Base-by-base conservation (phyloP, 2,888 invertebrate genomes). In the Drosophila anomalata region DNA sequence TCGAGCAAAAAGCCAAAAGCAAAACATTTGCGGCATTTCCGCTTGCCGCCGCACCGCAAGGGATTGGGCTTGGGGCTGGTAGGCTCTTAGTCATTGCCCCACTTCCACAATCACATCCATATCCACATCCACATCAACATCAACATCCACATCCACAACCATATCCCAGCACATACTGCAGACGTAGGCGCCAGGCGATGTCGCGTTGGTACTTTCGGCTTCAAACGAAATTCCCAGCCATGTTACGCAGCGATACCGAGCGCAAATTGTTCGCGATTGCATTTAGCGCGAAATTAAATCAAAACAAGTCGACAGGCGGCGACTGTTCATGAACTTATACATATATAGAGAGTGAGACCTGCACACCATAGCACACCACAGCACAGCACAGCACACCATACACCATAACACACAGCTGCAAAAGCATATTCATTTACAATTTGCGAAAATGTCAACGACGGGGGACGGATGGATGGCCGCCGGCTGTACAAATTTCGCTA, bases 401-500 rank as follows among this genome's bases (percentile, higher is more conserved):
- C 52, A 46, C 54, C 47, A 65, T 54, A 71, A 58, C 63, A 26
- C 26, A 78, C 76, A 80, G 57, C 63, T 71, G 75, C 55, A 65
- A 48, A 69, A 70, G 67, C 72, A 86, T 76, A 82, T 86, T 86
- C 81, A 78, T 86, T 86, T 86, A 84, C 73, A 83, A 86, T 82
- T 82, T 80, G 87, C 84, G 78, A 86, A 86, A 86, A 80, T 82
- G 84, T 86, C 82, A 82, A 83, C 86, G 78, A 75, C 73, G 79
- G 20, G 31, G 51, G 33, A 33, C 50, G 22, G 22, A 24, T 24
- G 20, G 17, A 50, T n/a, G 50, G 20, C 73, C 58, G 74, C 75
- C 79, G 80, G 82, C 87, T 82, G 82, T 82, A 82, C 82, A 82
- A 82, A 82, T 82, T 86, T 86, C 75, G 87, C 87, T 82, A 86